Evolutionary conservation across 64 coral and sea anemone species (phyloP).

Genomic region (Montipora capricornis): DNA sequence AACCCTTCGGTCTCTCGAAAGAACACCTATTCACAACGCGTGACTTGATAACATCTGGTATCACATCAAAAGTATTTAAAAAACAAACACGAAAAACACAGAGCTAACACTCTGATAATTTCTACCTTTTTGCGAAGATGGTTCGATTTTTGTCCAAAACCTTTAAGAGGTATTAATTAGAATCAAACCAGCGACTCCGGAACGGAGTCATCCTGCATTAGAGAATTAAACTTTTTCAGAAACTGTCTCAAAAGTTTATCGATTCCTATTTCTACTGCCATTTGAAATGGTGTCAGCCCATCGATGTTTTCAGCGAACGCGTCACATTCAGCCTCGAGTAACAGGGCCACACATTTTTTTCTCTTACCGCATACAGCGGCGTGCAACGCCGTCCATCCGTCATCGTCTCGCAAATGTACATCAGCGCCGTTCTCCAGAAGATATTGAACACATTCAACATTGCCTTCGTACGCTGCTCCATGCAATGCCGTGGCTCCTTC

Average conservation of each 20-base stretch:
- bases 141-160: background rate
- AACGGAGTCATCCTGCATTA: conserved; percentile 40
- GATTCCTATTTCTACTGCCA: conserved; percentile 85
- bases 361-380: conserved; percentile 78
- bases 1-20: background rate
- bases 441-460: conserved; percentile 65
- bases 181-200: conserved; percentile 30
- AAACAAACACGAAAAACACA: no score
- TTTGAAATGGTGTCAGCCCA: conserved; percentile 86
- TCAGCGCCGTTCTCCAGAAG: conserved; percentile 78
- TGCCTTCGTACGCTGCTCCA: conserved; percentile 81
- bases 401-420: conserved; percentile 71
- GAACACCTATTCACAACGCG: no score
- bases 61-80: no score
- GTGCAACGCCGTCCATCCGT: conserved; percentile 87
- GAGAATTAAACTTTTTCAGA: conserved; percentile 41
- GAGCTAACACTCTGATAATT: background rate
- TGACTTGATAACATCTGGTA: no score
- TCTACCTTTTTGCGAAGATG: background rate
- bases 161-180: background rate
- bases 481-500: conserved; percentile 90
- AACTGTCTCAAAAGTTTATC: conserved; percentile 72
- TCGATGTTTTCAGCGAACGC: conserved; percentile 72
- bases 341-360: conserved; percentile 61
- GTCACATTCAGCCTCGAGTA: conserved; percentile 53